A percentile compares a stretch with the other conserved stretches of the same genome.
These are phyloP conservation scores for Mylabris phalerata DNA, from an alignment of 1,140 invertebrate species.

Conservation along the genomic window DNA sequence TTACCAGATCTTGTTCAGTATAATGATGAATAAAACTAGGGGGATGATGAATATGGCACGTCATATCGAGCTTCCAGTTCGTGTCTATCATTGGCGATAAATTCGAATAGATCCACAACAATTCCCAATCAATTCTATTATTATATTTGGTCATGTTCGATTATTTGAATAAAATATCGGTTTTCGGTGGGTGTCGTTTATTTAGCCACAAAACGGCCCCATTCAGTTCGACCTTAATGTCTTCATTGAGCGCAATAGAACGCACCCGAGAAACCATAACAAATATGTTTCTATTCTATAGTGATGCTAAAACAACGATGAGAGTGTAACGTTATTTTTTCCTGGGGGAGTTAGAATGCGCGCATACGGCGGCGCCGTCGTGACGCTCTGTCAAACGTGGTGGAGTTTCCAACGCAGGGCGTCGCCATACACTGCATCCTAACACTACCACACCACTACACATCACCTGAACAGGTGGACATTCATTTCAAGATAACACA, in stretches of 20 bases:
- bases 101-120: too few species aligned
- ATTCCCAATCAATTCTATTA: too few species aligned
- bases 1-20: too few species aligned
- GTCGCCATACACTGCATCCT: slow-evolving; percentile 27
- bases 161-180: too few species aligned
- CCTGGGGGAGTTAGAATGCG: slow-evolving; percentile 24
- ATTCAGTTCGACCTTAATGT: slow-evolving; percentile 1
- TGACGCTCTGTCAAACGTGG: slow-evolving; percentile 30
- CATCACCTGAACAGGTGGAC: slow-evolving; percentile 28
- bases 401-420: slow-evolving; percentile 29
- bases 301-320: background rate
- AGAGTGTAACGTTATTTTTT: slow-evolving; percentile 9
- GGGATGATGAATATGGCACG: too few species aligned
- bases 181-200: too few species aligned
- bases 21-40: too few species aligned
- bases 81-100: too few species aligned
- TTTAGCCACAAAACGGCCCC: too few species aligned
- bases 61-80: too few species aligned
- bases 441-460: background rate
- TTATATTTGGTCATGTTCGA: too few species aligned
- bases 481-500: slow-evolving; percentile 23
- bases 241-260: slow-evolving; percentile 13
- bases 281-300: slow-evolving; percentile 11
- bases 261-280: slow-evolving; percentile 9
- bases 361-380: slow-evolving; percentile 21